These are phyloP conservation scores for Coendou prehensilis DNA, from an alignment of 2,797 vertebrate species.

Conservation along the genomic window DNA sequence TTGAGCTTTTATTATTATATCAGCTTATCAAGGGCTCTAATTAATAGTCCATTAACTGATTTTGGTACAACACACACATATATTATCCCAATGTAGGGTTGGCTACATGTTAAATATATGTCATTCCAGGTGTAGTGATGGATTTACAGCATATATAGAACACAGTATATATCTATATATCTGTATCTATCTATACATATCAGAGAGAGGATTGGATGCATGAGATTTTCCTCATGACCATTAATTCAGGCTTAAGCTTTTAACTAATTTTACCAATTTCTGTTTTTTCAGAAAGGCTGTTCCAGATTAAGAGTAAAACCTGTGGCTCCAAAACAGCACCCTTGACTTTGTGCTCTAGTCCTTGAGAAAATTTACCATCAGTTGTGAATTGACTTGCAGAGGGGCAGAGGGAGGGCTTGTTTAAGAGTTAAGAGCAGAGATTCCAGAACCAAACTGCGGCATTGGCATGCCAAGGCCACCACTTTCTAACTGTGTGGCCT, in stretches of 20 bases:
- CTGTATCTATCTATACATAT: neutral
- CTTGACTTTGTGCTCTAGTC: neutral
- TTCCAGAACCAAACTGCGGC: neutral
- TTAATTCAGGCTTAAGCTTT: constrained; percentile 15
- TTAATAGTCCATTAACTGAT: neutral
- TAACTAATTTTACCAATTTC: constrained; percentile 11
- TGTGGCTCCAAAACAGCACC: neutral
- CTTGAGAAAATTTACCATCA: neutral
- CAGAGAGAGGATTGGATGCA: neutral
- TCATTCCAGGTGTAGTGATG: neutral
- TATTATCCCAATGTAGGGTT: neutral
- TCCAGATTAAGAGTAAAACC: neutral
- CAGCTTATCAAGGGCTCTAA: neutral
- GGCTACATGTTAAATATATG: neutral
- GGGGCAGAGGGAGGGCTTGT: neutral
- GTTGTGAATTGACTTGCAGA: neutral
- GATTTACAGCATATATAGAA: neutral
- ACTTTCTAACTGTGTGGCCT: neutral
- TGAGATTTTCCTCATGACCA: neutral
- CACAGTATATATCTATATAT: neutral
- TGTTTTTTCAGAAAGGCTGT: constrained; percentile 5
- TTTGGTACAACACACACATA: neutral
- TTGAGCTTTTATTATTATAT: neutral
- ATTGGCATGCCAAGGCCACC: neutral
- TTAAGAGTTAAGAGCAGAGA: constrained; percentile 9